Conservation (phyloP, 2,113 vertebrate genomes). For the Willisornis vidua region DNA sequence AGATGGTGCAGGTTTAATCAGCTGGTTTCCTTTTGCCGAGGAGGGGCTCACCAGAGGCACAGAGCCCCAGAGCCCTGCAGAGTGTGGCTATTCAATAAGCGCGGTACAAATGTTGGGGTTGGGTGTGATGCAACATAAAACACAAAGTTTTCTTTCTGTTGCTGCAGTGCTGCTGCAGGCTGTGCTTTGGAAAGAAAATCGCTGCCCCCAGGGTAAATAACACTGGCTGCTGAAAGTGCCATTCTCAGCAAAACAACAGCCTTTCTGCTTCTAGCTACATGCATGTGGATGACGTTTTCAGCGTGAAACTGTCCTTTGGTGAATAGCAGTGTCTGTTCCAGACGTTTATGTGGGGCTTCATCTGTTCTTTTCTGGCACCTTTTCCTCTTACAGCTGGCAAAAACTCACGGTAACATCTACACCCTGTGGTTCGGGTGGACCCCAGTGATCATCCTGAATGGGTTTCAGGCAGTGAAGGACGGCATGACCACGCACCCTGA, state of each 20-base stretch:
- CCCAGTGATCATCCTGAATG: constrained; percentile 42
- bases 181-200: neutral
- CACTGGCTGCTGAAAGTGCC: neutral
- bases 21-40: neutral
- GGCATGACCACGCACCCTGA: constrained; percentile 52
- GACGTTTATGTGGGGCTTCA: neutral
- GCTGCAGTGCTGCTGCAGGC: neutral
- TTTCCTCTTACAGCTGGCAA: constrained; percentile 36
- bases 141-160: neutral
- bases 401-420: constrained; percentile 42
- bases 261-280: neutral
- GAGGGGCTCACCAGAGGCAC: neutral
- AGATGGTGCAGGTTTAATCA: neutral
- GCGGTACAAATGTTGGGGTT: neutral
- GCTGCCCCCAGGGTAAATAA: neutral
- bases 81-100: neutral
- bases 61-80: neutral
- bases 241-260: neutral
- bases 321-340: neutral
- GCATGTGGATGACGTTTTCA: neutral
- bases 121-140: neutral
- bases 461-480: constrained; percentile 58
- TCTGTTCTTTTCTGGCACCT: neutral
- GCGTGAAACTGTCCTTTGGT: neutral
- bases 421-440: constrained; percentile 47